Base-by-base conservation (phyloP, 2,113 vertebrate genomes). In the Gila orcuttii region DNA sequence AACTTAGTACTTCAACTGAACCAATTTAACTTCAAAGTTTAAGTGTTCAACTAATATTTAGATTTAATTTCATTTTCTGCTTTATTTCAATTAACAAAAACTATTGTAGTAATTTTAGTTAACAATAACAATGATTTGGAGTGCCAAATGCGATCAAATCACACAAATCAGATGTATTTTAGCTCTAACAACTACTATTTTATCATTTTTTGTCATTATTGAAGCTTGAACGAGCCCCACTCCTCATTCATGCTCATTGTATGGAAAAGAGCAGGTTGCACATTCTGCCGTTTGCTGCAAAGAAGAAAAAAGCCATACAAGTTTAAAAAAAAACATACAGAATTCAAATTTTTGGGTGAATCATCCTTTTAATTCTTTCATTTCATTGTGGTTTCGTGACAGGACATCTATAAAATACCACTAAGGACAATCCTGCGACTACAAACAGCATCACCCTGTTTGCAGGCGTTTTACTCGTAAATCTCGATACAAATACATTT, bases 371-470 rank as follows among this genome's bases (percentile, higher is more conserved):
- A 12, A 42, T 71, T 42, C 36, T n/a, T 42, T 10, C 69, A n/a
- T 42, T 42, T 73, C 11, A 39, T 36, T 79, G 31, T 60, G 31
- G 31, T 79, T 42, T 60, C 2, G 23, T 60, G 31, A 79, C 55
- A 39, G 31, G 55, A n/a, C 60, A n/a, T 39, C 9, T 80, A 62
- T 60, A 62, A 42, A 42, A 79, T 42, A 79, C 23, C 57, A 62
- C 57, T 39, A 42, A 45, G 55, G 23, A 80, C 23, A 39, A 80
- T 62, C 78, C 55, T 64, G 23, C 0, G 2, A 21, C 78, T 79
- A 45, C 39, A 31, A 47, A 80, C 66, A 66, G 59, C 79, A 80
- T 81, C 31, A 10, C 91, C 91, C 50, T 25, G 9, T 33, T 42
- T 28, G 79, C 60, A 47, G 79, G 59, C 79, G 39, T 64, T 64